Base-by-base conservation (phyloP, 2,888 invertebrate species). In the Trissonchulus latispiculum region DNA sequence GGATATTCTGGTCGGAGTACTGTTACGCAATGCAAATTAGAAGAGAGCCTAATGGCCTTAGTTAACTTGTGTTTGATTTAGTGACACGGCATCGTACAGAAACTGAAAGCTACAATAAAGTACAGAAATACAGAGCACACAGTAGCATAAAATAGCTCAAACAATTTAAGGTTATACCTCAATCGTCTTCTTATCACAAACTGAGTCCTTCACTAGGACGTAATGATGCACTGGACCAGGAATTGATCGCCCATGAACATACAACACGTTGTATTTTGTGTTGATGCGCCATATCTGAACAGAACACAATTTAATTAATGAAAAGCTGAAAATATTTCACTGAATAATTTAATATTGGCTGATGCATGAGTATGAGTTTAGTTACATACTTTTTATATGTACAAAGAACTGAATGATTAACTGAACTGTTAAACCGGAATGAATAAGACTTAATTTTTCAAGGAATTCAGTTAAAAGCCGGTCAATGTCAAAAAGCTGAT, bases 281-380 rank as follows among this genome's bases (percentile, higher is more conserved):
- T 96, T 95, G 59, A 97, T 92, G 76, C 96, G 88, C 85, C 91
- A 88, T 78, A 97, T 90, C 89, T 92, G 88, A n/a, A n/a, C n/a
- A n/a, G n/a, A n/a, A n/a, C n/a, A n/a, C n/a, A n/a, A n/a, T n/a
- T n/a, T n/a, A n/a, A n/a, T n/a, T n/a, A n/a, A n/a, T n/a, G n/a
- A n/a, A n/a, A n/a, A n/a, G n/a, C n/a, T n/a, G n/a, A n/a, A n/a
- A n/a, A n/a, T n/a, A n/a, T n/a, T n/a, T n/a, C n/a, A n/a, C n/a
- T n/a, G n/a, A n/a, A n/a, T n/a, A n/a, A n/a, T n/a, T n/a, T n/a
- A n/a, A n/a, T n/a, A n/a, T n/a, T n/a, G n/a, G n/a, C n/a, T n/a
- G n/a, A n/a, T n/a, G n/a, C n/a, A n/a, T n/a, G n/a, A n/a, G n/a
- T n/a, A n/a, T n/a, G n/a, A n/a, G n/a, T n/a, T n/a, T n/a, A n/a